Percentiles rank a stretch among this genome's conserved stretches.
These are phyloP conservation scores for Nebria salina DNA, from an alignment of 2,888 invertebrate genomes.

Conservation along the genomic window DNA sequence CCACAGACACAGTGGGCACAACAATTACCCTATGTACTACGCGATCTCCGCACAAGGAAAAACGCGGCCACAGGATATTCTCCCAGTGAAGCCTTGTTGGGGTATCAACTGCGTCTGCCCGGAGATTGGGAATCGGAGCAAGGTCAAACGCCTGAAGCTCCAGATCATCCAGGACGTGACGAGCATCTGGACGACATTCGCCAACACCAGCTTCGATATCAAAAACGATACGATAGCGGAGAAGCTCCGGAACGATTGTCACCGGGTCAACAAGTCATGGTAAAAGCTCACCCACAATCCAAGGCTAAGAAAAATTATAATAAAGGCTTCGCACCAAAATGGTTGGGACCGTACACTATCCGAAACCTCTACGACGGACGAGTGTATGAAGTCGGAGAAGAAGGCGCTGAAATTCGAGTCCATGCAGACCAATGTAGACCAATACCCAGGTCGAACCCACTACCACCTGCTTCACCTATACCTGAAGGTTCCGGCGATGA, in stretches of 20 bases:
- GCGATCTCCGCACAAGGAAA: neutral
- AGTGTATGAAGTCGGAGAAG: neutral
- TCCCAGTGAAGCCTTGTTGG: constrained; percentile 7
- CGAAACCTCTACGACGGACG: neutral
- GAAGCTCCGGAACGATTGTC: neutral
- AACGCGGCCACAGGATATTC: constrained; percentile 21
- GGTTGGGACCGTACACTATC: constrained; percentile 14
- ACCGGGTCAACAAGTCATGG: neutral
- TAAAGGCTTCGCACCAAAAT: constrained; percentile 12
- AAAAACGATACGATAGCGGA: neutral
- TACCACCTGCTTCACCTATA: neutral
- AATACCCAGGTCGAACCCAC: neutral
- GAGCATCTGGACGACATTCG: neutral
- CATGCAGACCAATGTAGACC: neutral
- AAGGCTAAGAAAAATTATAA: neutral
- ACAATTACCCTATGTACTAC: neutral
- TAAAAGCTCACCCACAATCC: neutral
- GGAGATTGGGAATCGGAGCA: constrained; percentile 9
- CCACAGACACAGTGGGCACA: constrained; percentile 5
- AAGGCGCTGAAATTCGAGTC: neutral
- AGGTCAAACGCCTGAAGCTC: neutral
- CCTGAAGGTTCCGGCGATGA: too few species aligned
- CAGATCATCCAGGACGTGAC: neutral
- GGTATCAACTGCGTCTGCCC: constrained; percentile 11
- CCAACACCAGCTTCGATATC: neutral